These are phyloP conservation scores for Sepiola atlantica DNA, from an alignment of 2,888 invertebrate species.

Conservation along the genomic window DNA sequence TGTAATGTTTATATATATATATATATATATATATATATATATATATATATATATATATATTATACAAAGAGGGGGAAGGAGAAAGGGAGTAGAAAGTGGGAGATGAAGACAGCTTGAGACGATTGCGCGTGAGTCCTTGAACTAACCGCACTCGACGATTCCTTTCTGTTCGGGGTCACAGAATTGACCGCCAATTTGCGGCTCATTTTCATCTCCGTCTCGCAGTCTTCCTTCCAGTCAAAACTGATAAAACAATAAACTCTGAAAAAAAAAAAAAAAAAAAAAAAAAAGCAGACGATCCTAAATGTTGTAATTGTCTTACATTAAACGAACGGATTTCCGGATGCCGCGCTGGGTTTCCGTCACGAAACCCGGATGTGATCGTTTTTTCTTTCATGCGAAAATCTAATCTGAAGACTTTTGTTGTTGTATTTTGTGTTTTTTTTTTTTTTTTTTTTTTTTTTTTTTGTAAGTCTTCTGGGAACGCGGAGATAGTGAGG, in stretches of 20 bases:
- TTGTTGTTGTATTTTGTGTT: neutral
- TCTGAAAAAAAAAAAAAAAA: neutral
- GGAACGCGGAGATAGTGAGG: too few relatives aligned
- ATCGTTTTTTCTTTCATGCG: neutral
- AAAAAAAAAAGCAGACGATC: neutral
- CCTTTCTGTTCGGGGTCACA: neutral
- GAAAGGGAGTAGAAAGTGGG: too few relatives aligned
- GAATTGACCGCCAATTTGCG: neutral
- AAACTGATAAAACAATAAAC: too few relatives aligned
- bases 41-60: too few relatives aligned
- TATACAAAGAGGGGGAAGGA: too few relatives aligned
- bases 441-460: neutral
- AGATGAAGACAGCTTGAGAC: too few relatives aligned
- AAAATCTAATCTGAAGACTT: neutral
- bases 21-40: too few relatives aligned
- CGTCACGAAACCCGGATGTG: slow-evolving; percentile 6
- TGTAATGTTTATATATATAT: too few relatives aligned
- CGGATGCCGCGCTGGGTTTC: slow-evolving; percentile 5
- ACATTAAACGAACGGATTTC: neutral
- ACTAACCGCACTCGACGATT: neutral
- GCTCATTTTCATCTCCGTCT: neutral
- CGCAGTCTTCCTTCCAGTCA: neutral
- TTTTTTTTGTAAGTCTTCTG: neutral
- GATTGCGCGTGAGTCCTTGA: neutral
- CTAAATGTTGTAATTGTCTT: slow-evolving; percentile 32